phyloP scores from a whole-genome alignment of 92 coral and sea anemone species.

The Nematostella vectensis region DNA sequence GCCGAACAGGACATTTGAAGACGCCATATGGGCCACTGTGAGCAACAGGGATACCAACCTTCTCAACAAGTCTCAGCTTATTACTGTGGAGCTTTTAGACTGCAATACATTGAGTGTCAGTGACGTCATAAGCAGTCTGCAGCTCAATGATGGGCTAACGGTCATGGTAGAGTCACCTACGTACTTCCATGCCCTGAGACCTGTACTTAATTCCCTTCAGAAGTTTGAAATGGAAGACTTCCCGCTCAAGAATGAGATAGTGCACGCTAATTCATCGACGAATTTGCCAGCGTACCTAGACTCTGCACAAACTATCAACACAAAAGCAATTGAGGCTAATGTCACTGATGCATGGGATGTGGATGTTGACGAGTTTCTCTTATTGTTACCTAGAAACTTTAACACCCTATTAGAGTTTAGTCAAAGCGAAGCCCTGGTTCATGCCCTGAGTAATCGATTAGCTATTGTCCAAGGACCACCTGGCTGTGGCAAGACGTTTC shows the following conservation, averaged over 20 bases:
- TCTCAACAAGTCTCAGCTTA: conserved; percentile 8
- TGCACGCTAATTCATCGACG: not conserved
- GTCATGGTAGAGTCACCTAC: conserved; percentile 32
- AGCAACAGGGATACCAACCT: conserved; percentile 14
- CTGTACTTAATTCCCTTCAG: conserved; percentile 10
- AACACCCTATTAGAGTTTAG: conserved; percentile 18
- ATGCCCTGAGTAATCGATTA: conserved; percentile 13
- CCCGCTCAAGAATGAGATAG: conserved; percentile 13
- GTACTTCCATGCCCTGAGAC: conserved; percentile 16
- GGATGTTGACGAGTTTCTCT: conserved; percentile 5
- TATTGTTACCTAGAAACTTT: conserved; percentile 1
- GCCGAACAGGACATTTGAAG: conserved; percentile 18
- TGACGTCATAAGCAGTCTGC: conserved; percentile 9
- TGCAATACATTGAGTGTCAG: conserved; percentile 7
- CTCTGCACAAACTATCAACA: not conserved
- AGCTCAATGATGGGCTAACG: conserved; percentile 14
- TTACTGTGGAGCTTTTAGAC: conserved; percentile 17
- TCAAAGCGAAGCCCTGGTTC: conserved; percentile 14
- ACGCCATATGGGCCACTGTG: conserved; percentile 25
- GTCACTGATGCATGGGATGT: not conserved
- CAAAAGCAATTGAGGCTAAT: not conserved
- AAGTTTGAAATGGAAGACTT: conserved; percentile 18
- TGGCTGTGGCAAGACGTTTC: conserved; percentile 5
- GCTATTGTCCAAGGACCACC: conserved; percentile 13
- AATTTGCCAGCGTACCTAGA: not conserved